Evolutionary conservation across 2,113 vertebrate species (phyloP).

Genomic region (Dicaeum eximium): DNA sequence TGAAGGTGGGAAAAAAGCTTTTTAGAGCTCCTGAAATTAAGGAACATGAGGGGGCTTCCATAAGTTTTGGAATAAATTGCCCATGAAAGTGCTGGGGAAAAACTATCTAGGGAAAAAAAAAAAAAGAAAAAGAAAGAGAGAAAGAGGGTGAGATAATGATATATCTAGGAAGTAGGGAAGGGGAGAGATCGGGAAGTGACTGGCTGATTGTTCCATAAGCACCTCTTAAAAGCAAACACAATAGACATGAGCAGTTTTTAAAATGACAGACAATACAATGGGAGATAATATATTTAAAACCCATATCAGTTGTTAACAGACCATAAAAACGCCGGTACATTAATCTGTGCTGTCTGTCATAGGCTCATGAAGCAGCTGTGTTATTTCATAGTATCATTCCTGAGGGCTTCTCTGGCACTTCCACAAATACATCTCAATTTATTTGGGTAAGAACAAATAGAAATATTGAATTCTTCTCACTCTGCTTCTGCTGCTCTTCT

Average conservation of each 20-base stretch:
- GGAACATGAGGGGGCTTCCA: background rate
- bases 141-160: background rate
- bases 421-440: conserved; percentile 76
- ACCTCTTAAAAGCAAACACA: conserved; percentile 71
- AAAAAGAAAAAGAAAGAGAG: too few species aligned
- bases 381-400: conserved; percentile 70
- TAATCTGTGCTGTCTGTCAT: conserved; percentile 76
- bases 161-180: conserved; percentile 3
- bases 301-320: conserved; percentile 79
- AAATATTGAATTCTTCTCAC: conserved; percentile 52
- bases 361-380: conserved; percentile 65
- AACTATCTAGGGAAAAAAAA: background rate
- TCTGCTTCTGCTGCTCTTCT: background rate
- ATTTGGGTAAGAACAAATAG: conserved; percentile 69
- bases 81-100: conserved; percentile 59
- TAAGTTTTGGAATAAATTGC: conserved; percentile 62
- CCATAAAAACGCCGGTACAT: conserved; percentile 76
- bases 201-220: conserved; percentile 61
- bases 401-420: conserved; percentile 64
- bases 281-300: conserved; percentile 81
- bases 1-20: background rate
- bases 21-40: conserved; percentile 28
- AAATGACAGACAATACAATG: conserved; percentile 76
- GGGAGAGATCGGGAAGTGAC: conserved; percentile 11
- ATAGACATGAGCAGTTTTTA: conserved; percentile 70